Evolutionary conservation across 2,888 invertebrate genomes (phyloP).

Genomic region (Megamerina dolium): DNA sequence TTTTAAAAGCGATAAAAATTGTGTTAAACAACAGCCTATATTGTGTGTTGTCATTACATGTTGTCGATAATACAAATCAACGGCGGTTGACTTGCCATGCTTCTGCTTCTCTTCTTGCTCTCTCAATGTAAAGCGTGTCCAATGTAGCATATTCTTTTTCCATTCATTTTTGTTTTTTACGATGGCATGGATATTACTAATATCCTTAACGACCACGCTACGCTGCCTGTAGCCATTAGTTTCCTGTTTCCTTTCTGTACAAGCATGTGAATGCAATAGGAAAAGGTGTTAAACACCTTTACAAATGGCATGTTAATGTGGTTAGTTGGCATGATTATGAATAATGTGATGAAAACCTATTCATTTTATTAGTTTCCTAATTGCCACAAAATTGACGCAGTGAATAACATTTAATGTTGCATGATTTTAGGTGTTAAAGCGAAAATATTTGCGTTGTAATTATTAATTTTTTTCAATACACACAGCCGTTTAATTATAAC

Average conservation of each 20-base stretch:
- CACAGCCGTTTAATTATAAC: not conserved
- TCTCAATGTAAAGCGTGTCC: slow-evolving; percentile 18
- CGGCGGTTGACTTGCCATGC: not conserved
- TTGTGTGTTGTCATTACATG: not conserved
- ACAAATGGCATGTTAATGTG: not conserved
- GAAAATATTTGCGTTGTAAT: not conserved
- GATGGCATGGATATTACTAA: slow-evolving; percentile 5
- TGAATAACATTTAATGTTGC: no score
- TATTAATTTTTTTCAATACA: not conserved
- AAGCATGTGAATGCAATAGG: no score
- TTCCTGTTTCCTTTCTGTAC: no score
- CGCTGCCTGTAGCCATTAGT: not conserved
- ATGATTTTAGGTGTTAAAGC: no score
- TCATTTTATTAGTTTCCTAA: not conserved
- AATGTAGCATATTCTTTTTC: slow-evolving; percentile 19
- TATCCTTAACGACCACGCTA: not conserved
- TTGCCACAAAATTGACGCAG: not conserved
- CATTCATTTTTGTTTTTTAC: slow-evolving; percentile 14
- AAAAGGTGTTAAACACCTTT: not conserved
- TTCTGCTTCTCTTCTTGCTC: not conserved
- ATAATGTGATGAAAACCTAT: no score
- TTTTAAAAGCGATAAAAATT: not conserved
- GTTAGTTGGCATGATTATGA: not conserved
- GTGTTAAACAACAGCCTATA: not conserved
- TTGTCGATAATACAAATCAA: slow-evolving; percentile 2